These are phyloP conservation scores for Rhagonycha lutea DNA, from an alignment of 2,888 invertebrate genomes.

Conservation along the genomic window DNA sequence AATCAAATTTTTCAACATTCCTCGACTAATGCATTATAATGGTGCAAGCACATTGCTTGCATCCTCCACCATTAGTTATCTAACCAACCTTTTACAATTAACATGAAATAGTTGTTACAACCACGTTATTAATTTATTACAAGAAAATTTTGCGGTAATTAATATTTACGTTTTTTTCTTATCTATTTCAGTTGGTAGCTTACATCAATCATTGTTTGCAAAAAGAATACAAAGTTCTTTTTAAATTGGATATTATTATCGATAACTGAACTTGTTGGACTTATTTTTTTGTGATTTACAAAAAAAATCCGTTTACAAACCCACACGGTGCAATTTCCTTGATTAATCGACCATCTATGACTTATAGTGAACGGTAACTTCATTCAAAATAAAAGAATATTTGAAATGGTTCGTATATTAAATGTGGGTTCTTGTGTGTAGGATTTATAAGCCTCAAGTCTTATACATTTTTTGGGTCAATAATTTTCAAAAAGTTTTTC, in stretches of 20 bases:
- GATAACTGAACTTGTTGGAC: neutral
- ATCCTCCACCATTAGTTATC: neutral
- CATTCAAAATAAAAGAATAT: conserved; percentile 4
- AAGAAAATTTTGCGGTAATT: neutral
- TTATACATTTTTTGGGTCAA: neutral
- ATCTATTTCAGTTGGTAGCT: neutral
- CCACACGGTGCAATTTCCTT: conserved; percentile 4
- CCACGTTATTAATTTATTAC: neutral
- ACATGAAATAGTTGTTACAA: neutral
- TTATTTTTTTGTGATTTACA: neutral
- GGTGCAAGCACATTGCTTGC: conserved; percentile 1
- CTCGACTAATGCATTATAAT: neutral
- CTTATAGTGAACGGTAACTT: conserved; percentile 2
- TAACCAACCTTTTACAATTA: conserved; percentile 1
- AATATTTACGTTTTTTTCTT: neutral
- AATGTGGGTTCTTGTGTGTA: neutral
- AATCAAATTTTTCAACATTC: neutral
- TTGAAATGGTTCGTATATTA: neutral
- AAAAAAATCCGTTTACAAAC: neutral
- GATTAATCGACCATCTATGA: conserved; percentile 4
- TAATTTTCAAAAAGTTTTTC: neutral
- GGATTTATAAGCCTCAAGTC: neutral
- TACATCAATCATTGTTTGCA: neutral
- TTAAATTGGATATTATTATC: neutral
- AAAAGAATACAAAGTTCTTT: neutral